phyloP scores from a whole-genome alignment of 1,140 invertebrate species.

The Mactra quadrangularis region DNA sequence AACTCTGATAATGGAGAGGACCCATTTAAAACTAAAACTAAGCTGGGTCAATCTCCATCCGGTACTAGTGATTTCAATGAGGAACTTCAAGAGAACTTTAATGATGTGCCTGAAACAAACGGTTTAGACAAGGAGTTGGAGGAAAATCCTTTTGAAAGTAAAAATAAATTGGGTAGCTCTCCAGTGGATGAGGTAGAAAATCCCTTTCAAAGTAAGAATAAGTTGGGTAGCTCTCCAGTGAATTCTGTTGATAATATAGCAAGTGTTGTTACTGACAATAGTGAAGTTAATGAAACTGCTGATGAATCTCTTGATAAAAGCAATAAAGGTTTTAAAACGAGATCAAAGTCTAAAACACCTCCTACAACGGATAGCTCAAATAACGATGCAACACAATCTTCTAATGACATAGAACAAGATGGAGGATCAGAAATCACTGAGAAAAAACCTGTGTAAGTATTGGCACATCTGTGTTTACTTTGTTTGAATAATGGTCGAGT shows the following conservation, averaged over 20 bases:
- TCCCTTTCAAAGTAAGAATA: constrained; percentile 12
- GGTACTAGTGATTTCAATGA: not conserved
- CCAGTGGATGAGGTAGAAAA: not conserved
- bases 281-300: constrained; percentile 35
- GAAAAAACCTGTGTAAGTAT: constrained; percentile 23
- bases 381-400: not conserved
- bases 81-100: too few species aligned
- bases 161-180: constrained; percentile 6
- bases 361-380: not conserved
- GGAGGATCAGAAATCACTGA: constrained; percentile 8
- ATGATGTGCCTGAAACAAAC: not conserved
- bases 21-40: constrained; percentile 21
- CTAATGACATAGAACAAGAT: constrained; percentile 18
- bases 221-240: not conserved
- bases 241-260: not conserved
- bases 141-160: constrained; percentile 23
- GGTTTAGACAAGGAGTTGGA: not conserved
- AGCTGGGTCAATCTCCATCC: constrained; percentile 2
- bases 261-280: not conserved
- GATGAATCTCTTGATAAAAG: constrained; percentile 45
- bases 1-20: not conserved
- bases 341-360: constrained; percentile 37
- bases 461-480: not conserved
- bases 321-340: constrained; percentile 52
- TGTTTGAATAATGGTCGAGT: too few species aligned